Percentiles rank a stretch among this genome's conserved stretches.
phyloP scores from a whole-genome alignment of 2,113 vertebrate genomes.

The Pituophis catenifer region DNA sequence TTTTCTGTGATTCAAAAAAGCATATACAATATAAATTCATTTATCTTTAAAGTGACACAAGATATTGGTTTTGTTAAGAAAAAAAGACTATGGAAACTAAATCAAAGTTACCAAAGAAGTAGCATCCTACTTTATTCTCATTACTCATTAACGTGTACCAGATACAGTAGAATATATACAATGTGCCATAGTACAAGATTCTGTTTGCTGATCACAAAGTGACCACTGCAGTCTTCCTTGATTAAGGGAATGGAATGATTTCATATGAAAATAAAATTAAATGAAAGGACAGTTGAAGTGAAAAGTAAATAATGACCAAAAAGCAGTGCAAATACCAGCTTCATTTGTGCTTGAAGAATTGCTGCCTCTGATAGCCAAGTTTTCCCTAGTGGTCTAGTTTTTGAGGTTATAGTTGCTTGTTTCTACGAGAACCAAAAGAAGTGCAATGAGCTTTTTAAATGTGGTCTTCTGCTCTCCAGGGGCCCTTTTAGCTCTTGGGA shows the following conservation, averaged over 20 bases:
- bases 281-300: conserved; percentile 28
- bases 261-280: conserved; percentile 29
- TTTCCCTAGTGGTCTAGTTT: conserved; percentile 54
- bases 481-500: conserved; percentile 14
- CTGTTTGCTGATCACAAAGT: conserved; percentile 17
- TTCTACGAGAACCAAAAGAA: conserved; percentile 69
- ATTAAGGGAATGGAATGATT: conserved; percentile 7
- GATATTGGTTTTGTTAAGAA: neutral
- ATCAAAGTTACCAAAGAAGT: conserved; percentile 19
- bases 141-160: conserved; percentile 12
- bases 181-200: neutral
- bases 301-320: conserved; percentile 28
- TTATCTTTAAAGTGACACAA: neutral
- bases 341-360: conserved; percentile 61
- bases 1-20: neutral
- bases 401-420: conserved; percentile 59
- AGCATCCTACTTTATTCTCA: neutral
- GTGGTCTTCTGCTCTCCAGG: neutral
- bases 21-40: neutral
- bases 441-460: conserved; percentile 20
- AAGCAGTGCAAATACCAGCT: conserved; percentile 34
- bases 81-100: neutral
- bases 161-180: conserved; percentile 19
- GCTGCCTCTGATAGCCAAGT: conserved; percentile 61
- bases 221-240: conserved; percentile 18